Percentiles rank a stretch among this genome's conserved stretches.
phyloP scores from a whole-genome alignment of 2,113 vertebrate genomes.

The Macquaria ambigua region DNA sequence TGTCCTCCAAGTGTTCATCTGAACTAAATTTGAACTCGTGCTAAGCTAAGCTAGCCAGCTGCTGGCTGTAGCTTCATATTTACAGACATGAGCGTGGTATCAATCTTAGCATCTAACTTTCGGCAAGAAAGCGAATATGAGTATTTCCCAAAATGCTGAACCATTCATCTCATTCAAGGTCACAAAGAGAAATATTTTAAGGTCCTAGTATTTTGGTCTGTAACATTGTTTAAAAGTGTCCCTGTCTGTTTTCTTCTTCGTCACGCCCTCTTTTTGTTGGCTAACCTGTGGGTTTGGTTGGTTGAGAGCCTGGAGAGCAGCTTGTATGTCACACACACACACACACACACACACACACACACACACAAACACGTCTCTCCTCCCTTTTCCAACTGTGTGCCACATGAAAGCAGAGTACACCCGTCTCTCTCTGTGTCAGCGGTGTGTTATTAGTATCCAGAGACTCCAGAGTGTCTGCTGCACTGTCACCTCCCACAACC shows the following conservation, averaged over 20 bases:
- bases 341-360: constrained; percentile 32
- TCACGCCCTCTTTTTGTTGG: constrained; percentile 33
- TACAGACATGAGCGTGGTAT: background rate
- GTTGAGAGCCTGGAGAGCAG: constrained; percentile 35
- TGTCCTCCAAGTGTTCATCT: no score
- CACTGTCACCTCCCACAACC: constrained; percentile 83
- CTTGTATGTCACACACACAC: constrained; percentile 49
- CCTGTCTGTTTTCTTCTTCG: background rate
- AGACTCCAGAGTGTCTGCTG: constrained; percentile 92
- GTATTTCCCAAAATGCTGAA: background rate
- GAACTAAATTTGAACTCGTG: no score
- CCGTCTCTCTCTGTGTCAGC: constrained; percentile 77
- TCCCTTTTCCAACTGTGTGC: constrained; percentile 61
- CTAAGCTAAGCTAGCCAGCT: background rate
- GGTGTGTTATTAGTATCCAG: constrained; percentile 88
- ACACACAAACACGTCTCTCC: constrained; percentile 32
- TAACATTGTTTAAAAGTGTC: constrained; percentile 9
- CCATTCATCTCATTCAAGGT: background rate
- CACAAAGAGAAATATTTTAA: background rate
- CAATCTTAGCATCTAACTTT: background rate
- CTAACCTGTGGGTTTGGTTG: constrained; percentile 59
- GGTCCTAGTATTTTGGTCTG: no score
- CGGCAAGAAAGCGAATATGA: background rate
- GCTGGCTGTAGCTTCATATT: background rate
- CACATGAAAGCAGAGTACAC: constrained; percentile 74